phyloP scores from a whole-genome alignment of 2,888 invertebrate species.

The Arenicola marina region DNA sequence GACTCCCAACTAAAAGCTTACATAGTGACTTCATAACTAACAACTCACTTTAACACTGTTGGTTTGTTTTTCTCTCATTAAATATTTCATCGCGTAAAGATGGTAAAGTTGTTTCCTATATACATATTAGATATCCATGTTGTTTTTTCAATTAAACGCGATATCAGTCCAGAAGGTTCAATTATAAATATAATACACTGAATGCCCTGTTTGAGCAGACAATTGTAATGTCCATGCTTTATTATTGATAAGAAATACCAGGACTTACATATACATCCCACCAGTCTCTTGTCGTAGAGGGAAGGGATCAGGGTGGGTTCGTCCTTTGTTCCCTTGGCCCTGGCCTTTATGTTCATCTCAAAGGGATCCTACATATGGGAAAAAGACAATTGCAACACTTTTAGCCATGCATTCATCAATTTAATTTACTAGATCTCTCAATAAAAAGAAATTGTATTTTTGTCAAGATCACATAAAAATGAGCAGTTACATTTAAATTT shows the following conservation, averaged over 20 bases:
- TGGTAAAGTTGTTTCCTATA: too few species aligned
- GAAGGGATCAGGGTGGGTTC: conserved; percentile 89
- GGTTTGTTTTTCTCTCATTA: too few species aligned
- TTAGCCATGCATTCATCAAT: neutral
- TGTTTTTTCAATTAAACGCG: too few species aligned
- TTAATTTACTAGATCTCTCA: neutral
- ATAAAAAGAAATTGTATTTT: neutral
- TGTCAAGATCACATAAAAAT: neutral
- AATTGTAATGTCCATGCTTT: too few species aligned
- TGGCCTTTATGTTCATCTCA: conserved; percentile 77
- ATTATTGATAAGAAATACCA: too few species aligned
- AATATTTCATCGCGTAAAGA: too few species aligned
- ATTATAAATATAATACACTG: neutral
- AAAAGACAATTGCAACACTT: neutral
- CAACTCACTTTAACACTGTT: too few species aligned
- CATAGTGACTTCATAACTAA: too few species aligned
- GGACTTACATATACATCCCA: conserved; percentile 85
- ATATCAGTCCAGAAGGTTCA: too few species aligned
- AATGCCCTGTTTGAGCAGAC: too few species aligned
- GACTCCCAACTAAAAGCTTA: too few species aligned
- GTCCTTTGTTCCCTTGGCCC: conserved; percentile 80
- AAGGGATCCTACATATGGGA: conserved; percentile 59
- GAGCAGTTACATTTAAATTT: neutral
- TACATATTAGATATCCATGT: too few species aligned
- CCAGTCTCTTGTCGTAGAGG: conserved; percentile 83